Evolutionary conservation across 2,797 vertebrate species (phyloP), one percentile per base, ranked within the genome.

Genomic region (Gymnodraco acuticeps): DNA sequence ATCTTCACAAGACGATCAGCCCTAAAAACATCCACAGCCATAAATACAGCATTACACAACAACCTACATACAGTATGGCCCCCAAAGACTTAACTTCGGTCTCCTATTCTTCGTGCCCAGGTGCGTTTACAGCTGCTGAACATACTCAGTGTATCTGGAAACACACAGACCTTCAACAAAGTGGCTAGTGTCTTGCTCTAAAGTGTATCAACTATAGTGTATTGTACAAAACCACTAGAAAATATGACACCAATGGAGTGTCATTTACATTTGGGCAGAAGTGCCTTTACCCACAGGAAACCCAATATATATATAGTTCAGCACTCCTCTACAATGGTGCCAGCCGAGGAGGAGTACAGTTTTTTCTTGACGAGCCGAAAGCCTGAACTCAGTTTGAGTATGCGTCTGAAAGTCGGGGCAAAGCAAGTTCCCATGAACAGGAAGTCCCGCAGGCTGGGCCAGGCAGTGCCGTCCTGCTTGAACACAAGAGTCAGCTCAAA

Each of bases 401-500:
- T 93, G 16, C 91, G 93, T 54, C 91, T 93, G 65, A 94, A 92
- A n/a, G 92, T 80, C 0, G 95, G 93, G 0, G 93, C 92, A 56
- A 97, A 96, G 84, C 95, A 96, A n/a, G 94, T 92, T 27, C 94
- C 94, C 55, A 95, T 94, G 27, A 95, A 94, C 54, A 97, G 82
- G 64, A 97, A 94, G 89, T 96, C 96, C 70, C 93, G 86, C 10
- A 97, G 91, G 86, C 96, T 95, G 59, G 95, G 94, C 96, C 96
- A 97, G 0, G 94, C 94, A 1, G 93, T 91, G 75, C 88, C 86
- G 11, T 97, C 96, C 90, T 97, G 96, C 91, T 96, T 97, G 82
- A 98, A 96, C 68, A 97, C 96, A 6, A 98, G 94, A 0, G 96
- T 97, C 71, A 97, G 89, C 87, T 98, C 96, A 27, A 97, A 97